Percentiles rank a stretch among this genome's conserved stretches.
Evolutionary conservation across 2,113 vertebrate species (phyloP).

Genomic region (Catharus fuscescens): DNA sequence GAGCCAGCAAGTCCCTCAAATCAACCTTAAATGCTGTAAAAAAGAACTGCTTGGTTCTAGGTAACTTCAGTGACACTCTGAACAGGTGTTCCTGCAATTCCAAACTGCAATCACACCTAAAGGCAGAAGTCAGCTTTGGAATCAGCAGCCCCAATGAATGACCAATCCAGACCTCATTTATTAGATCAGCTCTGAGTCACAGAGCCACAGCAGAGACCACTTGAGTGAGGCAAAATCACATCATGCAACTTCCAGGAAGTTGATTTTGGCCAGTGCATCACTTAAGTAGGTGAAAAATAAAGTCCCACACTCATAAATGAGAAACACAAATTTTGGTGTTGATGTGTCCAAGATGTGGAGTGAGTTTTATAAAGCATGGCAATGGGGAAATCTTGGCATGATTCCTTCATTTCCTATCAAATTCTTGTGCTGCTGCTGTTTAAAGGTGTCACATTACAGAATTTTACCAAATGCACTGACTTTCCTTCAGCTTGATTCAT

Average conservation of each 20-base stretch:
- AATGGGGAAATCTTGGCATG: neutral
- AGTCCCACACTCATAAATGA: neutral
- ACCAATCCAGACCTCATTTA: neutral
- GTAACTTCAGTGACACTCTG: neutral
- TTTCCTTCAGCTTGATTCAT: constrained; percentile 5
- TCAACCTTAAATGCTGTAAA: neutral
- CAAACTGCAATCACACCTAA: neutral
- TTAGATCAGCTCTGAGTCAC: neutral
- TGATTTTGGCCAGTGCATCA: neutral
- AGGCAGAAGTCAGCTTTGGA: neutral
- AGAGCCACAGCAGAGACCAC: neutral
- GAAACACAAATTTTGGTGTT: neutral
- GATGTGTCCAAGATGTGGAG: neutral
- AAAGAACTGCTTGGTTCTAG: neutral
- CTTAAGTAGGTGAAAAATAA: neutral
- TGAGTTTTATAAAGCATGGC: neutral
- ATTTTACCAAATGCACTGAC: neutral
- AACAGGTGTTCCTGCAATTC: fast-evolving
- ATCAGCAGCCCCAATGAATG: neutral
- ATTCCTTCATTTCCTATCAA: neutral
- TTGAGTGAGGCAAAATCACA: neutral
- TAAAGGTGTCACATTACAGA: neutral
- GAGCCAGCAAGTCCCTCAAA: neutral
- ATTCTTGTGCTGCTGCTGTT: neutral
- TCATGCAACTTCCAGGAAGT: neutral